Evolutionary conservation across 2,113 vertebrate species (phyloP).

Genomic region (Uropsilus gracilis): DNA sequence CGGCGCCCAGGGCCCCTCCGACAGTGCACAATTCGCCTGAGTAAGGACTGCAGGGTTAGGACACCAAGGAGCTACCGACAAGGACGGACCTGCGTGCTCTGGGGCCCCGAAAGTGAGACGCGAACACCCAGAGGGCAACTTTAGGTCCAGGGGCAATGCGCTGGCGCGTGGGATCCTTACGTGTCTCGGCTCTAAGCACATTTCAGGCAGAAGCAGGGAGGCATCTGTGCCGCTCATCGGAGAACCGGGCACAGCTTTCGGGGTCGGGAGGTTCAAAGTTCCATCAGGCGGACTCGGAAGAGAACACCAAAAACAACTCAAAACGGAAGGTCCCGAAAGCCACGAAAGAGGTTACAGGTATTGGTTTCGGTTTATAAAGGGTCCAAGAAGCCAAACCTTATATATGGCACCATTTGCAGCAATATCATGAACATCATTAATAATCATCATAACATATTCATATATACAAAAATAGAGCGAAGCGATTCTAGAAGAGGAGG

Average conservation of each 20-base stretch:
- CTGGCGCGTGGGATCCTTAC: conserved; percentile 70
- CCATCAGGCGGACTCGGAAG: neutral
- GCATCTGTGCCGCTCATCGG: conserved; percentile 65
- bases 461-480: conserved; percentile 89
- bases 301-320: neutral
- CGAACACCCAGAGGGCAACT: conserved; percentile 73
- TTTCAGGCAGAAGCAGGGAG: conserved; percentile 69
- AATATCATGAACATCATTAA: conserved; percentile 82
- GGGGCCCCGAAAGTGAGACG: conserved; percentile 70
- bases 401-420: conserved; percentile 85
- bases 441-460: conserved; percentile 82
- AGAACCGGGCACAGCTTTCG: conserved; percentile 53
- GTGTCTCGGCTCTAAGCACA: conserved; percentile 72
- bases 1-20: conserved; percentile 72
- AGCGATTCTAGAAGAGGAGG: conserved; percentile 82
- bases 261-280: conserved; percentile 58
- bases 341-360: conserved; percentile 68
- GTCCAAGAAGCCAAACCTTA: conserved; percentile 81
- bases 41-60: conserved; percentile 76
- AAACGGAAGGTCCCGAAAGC: conserved; percentile 65
- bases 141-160: conserved; percentile 75
- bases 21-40: conserved; percentile 79
- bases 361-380: conserved; percentile 78
- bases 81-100: conserved; percentile 45
- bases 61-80: conserved; percentile 63